Percentiles rank a stretch among this genome's conserved stretches.
Evolutionary conservation across 2,797 vertebrate genomes (phyloP).

Genomic region (Rhinatrema bivittatum): DNA sequence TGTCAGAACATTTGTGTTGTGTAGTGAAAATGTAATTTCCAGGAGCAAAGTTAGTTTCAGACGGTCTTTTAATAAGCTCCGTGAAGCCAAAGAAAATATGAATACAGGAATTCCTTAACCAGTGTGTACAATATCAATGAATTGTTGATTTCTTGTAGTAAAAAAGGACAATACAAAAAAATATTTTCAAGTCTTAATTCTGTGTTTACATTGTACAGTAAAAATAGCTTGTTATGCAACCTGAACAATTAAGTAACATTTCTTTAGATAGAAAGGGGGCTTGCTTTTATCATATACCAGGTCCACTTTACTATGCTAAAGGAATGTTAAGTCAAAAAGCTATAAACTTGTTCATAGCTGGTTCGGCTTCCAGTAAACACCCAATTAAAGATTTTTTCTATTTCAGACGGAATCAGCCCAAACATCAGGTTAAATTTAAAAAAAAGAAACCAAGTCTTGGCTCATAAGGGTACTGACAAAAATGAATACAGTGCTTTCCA

Average conservation of each 20-base stretch:
- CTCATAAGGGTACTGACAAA: slow-evolving; percentile 35
- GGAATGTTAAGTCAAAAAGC: slow-evolving; percentile 56
- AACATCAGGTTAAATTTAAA: slow-evolving; percentile 13
- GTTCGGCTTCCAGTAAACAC: slow-evolving; percentile 63
- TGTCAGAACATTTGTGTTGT: too few species aligned
- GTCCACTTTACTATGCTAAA: slow-evolving; percentile 71
- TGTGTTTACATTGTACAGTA: slow-evolving; percentile 69
- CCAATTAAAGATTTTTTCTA: slow-evolving; percentile 36
- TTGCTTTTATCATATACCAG: slow-evolving; percentile 58
- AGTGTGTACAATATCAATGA: slow-evolving; percentile 87
- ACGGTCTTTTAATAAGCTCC: slow-evolving; percentile 98
- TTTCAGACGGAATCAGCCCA: slow-evolving; percentile 36
- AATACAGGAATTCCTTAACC: slow-evolving; percentile 74
- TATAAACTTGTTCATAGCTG: slow-evolving; percentile 56
- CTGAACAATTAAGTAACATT: slow-evolving; percentile 78
- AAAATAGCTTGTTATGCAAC: slow-evolving; percentile 71
- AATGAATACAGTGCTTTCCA: slow-evolving; percentile 49
- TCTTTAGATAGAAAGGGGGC: slow-evolving; percentile 69
- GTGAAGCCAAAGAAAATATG: slow-evolving; percentile 89
- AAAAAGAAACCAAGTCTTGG: slow-evolving; percentile 29
- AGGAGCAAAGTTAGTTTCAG: slow-evolving; percentile 87
- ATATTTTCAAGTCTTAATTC: slow-evolving; percentile 61
- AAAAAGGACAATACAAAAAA: slow-evolving; percentile 82
- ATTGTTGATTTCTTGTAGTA: slow-evolving; percentile 76
- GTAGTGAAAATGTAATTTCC: slow-evolving; percentile 62